Percentiles rank a stretch among this genome's conserved stretches.
These are phyloP conservation scores for Gorsachius magnificus DNA, from an alignment of 2,797 vertebrate species.

Conservation along the genomic window DNA sequence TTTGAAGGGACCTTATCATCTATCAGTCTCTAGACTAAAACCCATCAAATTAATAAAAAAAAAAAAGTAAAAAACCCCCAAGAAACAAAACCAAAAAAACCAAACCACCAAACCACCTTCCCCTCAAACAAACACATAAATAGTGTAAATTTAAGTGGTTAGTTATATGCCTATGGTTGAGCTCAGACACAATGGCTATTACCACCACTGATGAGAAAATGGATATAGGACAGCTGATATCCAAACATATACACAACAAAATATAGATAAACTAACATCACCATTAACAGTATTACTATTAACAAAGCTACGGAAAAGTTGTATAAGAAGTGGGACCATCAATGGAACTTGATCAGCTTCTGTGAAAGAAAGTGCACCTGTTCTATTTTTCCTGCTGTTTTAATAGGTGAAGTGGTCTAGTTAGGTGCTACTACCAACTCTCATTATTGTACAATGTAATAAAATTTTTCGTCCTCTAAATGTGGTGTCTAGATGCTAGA, in stretches of 20 bases:
- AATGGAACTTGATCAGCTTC: not conserved
- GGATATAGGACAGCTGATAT: not conserved
- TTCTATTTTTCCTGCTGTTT: not conserved
- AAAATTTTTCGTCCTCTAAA: not conserved
- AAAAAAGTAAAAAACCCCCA: rapidly evolving
- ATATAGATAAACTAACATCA: not conserved
- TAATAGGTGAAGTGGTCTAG: not conserved
- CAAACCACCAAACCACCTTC: no score
- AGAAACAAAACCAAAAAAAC: not conserved
- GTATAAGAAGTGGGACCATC: not conserved
- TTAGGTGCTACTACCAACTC: not conserved
- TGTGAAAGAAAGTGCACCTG: not conserved
- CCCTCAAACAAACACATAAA: not conserved
- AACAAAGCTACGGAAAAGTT: not conserved
- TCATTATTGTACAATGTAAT: not conserved
- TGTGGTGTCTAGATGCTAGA: not conserved
- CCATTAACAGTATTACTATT: not conserved
- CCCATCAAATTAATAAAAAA: no score
- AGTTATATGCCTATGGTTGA: not conserved
- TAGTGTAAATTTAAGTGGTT: not conserved
- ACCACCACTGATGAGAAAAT: not conserved
- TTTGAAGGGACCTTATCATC: not conserved
- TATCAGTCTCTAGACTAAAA: not conserved
- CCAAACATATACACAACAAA: not conserved
- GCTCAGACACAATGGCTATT: not conserved